Evolutionary conservation across 1,140 invertebrate genomes (phyloP), one percentile per base, ranked within the genome.

Genomic region (Dendrolimus kikuchii): DNA sequence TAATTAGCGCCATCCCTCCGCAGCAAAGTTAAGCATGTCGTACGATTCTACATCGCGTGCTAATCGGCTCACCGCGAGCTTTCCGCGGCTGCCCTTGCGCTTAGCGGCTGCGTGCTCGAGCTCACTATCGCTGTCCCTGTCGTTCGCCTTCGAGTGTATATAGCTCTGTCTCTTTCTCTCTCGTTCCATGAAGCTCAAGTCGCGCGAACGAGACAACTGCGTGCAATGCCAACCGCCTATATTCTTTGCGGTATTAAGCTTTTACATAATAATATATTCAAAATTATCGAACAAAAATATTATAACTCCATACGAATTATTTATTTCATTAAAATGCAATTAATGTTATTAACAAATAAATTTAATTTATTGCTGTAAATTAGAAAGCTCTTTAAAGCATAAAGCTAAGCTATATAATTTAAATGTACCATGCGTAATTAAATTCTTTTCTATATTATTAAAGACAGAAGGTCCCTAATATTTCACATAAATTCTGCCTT

Each of bases 91-190:
- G 67, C 80, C 81, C 69, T 87, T 87, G 67, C 83, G 77, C 68
- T 88, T 87, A 58, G 77, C 88, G 68, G 88, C 79, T 60, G 89
- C 86, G 77, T 88, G 87, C 70, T 90, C 89, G 78, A 90, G 88
- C 68, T 90, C 90, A 60, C 86, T 87, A 68, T 88, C 86, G 78
- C 81, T 86, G 78, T 88, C 84, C 57, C 86, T 82, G 71, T 88
- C 86, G 67, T 86, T 77, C 77, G 71, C 71, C 82, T 83, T 83
- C 52, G 76, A 79, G 59, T 69, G 72, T 64, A 82, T 81, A 79
- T 83, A 86, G 72, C 71, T 81, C 70, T 81, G 79, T 80, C 78
- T 77, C 64, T 81, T 74, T 73, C 81, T 69, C 68, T 86, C 77
- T 55, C 80, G 74, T 57, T 83, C 81, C 80, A 76, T 80, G 80